Percentiles rank a stretch among this genome's conserved stretches.
Conservation (phyloP, 35 echinoderm and acorn worm genomes). For the Acanthaster planci region DNA sequence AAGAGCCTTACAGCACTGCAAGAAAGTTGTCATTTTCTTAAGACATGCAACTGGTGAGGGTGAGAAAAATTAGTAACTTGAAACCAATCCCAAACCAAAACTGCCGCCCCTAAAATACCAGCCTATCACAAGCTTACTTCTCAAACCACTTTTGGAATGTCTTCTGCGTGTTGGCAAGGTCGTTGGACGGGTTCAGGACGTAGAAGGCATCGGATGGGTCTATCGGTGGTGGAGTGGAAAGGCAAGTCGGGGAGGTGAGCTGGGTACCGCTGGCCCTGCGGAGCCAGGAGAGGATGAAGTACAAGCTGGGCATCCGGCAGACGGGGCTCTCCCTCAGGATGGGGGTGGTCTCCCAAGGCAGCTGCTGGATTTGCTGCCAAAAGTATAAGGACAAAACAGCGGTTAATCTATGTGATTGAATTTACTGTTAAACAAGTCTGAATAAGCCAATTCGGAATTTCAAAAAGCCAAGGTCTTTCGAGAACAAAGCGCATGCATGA, state of each 20-base stretch:
- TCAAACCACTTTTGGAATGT: slow-evolving; percentile 98
- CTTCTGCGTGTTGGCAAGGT: slow-evolving; percentile 88
- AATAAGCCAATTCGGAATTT: too few relatives aligned
- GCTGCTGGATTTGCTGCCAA: slow-evolving; percentile 80
- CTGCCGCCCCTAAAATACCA: too few relatives aligned
- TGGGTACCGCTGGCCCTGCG: slow-evolving; percentile 5
- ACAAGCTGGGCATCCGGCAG: slow-evolving; percentile 82
- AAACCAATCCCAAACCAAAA: too few relatives aligned
- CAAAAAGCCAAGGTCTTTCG: too few relatives aligned
- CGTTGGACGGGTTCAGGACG: slow-evolving; percentile 90
- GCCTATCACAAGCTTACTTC: too few relatives aligned
- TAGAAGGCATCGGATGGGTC: slow-evolving; percentile 70
- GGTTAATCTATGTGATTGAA: too few relatives aligned
- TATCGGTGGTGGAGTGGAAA: slow-evolving; percentile 29
- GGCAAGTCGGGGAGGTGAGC: slow-evolving; percentile 31
- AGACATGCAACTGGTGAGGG: too few relatives aligned
- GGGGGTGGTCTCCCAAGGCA: slow-evolving; percentile 94
- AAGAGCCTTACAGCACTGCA: too few relatives aligned
- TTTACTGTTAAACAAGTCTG: too few relatives aligned
- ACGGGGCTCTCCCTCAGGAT: slow-evolving; percentile 49
- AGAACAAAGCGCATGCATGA: too few relatives aligned
- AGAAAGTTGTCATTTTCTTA: too few relatives aligned
- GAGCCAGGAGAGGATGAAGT: slow-evolving; percentile 77
- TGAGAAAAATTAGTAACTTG: too few relatives aligned
- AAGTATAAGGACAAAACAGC: slow-evolving; percentile 12